Evolutionary conservation across 1,140 invertebrate genomes (phyloP).

Genomic region (Nylanderia fulva): DNA sequence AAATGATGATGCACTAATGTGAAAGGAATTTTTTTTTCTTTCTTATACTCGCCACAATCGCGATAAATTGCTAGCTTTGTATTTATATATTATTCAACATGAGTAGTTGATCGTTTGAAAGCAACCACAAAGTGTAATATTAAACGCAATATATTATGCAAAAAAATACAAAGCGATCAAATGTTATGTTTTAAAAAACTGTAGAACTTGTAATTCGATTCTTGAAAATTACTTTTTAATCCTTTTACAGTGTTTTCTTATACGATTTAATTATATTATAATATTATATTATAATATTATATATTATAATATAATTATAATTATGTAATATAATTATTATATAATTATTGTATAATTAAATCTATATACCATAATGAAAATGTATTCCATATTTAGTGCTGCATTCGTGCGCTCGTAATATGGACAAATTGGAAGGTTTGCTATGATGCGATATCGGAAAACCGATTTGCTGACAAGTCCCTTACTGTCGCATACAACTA

Average conservation of each 20-base stretch:
- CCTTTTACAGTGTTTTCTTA: background rate
- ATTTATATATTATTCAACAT: background rate
- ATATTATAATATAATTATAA: too few relatives aligned
- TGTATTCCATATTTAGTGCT: background rate
- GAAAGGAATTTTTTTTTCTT: background rate
- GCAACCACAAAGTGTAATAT: background rate
- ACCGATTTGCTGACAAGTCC: constrained; percentile 56
- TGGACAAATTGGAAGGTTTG: background rate
- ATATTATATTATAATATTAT: too few relatives aligned
- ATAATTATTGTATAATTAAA: too few relatives aligned
- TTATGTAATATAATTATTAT: too few relatives aligned
- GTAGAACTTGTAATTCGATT: background rate
- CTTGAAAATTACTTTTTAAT: background rate
- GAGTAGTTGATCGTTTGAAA: background rate
- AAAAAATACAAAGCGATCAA: background rate
- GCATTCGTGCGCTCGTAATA: background rate
- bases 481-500: constrained; percentile 41
- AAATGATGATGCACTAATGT: constrained; percentile 1
- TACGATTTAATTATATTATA: background rate
- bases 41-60: background rate
- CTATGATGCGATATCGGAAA: constrained; percentile 40
- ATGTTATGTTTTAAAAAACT: background rate
- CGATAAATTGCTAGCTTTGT: background rate
- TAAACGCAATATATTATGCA: background rate
- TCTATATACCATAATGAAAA: background rate